Evolutionary conservation across 53 echinoderm and acorn worm genomes (phyloP).

Genomic region (Echinometra lucunter): DNA sequence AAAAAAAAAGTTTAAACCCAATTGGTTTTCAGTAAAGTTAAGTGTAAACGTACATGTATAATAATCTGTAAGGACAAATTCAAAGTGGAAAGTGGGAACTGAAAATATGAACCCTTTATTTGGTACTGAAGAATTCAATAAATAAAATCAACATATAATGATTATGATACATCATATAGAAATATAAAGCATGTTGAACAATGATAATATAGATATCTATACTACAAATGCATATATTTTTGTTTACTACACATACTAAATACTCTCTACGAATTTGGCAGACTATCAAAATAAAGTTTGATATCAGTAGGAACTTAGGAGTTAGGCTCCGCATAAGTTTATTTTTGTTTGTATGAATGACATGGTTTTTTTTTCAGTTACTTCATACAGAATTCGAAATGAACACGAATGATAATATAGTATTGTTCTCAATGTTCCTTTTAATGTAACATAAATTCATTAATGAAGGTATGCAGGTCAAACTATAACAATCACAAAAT

Average conservation of each 20-base stretch:
- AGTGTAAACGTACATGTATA: neutral
- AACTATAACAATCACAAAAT: neutral
- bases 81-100: conserved; percentile 65
- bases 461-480: neutral
- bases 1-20: neutral
- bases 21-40: neutral
- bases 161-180: conserved; percentile 25
- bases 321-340: neutral
- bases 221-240: neutral
- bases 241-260: neutral
- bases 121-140: conserved; percentile 50
- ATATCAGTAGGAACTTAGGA: neutral
- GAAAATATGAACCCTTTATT: conserved; percentile 63
- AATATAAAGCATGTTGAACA: conserved; percentile 32
- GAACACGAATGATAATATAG: neutral
- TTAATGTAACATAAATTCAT: neutral
- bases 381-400: neutral
- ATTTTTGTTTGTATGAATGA: neutral
- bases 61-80: neutral
- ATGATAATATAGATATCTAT: neutral
- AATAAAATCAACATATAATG: conserved; percentile 36
- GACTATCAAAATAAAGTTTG: neutral
- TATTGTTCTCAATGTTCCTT: neutral
- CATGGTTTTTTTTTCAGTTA: neutral
- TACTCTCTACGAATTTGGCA: neutral